phyloP scores from a whole-genome alignment of 1,140 invertebrate species.

The Triops cancriformis region DNA sequence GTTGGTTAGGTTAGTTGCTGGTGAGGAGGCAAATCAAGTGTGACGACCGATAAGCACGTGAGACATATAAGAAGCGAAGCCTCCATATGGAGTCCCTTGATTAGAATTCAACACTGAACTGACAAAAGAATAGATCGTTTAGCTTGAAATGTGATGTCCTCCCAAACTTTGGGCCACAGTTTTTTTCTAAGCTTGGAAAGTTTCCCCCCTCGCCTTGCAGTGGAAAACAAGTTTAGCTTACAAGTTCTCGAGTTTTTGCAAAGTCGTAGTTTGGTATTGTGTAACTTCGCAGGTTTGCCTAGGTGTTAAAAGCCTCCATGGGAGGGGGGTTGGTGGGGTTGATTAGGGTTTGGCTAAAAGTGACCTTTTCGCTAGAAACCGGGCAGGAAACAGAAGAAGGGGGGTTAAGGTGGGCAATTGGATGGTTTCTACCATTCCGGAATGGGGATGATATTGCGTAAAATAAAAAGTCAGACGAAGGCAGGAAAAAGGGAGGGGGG shows the following conservation, averaged over 20 bases:
- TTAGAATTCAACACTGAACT: slow-evolving; percentile 14
- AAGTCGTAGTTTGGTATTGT: not conserved
- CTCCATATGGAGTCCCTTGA: not conserved
- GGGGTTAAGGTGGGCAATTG: not conserved
- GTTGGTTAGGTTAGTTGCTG: not conserved
- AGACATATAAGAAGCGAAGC: not conserved
- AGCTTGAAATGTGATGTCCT: not conserved
- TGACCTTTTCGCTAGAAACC: not conserved
- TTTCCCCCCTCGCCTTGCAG: not conserved
- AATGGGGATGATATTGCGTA: not conserved
- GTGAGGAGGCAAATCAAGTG: slow-evolving; percentile 4
- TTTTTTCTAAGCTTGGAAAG: not conserved
- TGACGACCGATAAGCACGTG: slow-evolving; percentile 12
- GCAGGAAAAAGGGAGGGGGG: not conserved
- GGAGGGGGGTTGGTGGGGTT: not conserved
- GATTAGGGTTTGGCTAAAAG: no score
- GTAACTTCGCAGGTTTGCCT: not conserved
- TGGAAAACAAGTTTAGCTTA: not conserved
- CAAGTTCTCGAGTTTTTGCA: not conserved
- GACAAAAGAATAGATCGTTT: slow-evolving; percentile 4
- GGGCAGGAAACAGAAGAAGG: not conserved
- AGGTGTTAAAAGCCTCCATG: not conserved
- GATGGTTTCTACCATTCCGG: not conserved
- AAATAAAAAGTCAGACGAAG: not conserved
- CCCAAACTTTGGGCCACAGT: not conserved